phyloP scores from a whole-genome alignment of 1,140 invertebrate species.

The Bombus confusus region DNA sequence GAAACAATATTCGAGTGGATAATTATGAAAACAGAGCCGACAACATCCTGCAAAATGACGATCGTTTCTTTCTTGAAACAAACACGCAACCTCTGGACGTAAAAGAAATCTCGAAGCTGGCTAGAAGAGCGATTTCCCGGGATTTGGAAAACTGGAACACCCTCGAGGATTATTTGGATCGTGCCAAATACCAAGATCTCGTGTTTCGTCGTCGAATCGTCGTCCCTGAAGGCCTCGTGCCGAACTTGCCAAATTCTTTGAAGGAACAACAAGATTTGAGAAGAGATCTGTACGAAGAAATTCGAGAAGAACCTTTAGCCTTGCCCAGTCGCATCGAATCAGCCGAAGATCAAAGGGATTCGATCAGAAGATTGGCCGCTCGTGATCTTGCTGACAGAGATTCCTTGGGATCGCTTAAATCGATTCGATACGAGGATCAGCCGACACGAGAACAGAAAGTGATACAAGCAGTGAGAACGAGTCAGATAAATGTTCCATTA shows the following conservation, averaged over 20 bases:
- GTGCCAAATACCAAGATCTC: constrained; percentile 25
- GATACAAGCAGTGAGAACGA: not conserved
- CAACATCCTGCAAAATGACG: not conserved
- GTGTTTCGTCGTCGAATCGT: constrained; percentile 9
- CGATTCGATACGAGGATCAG: constrained; percentile 15
- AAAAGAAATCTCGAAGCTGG: constrained; percentile 50
- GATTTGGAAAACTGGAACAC: constrained; percentile 60
- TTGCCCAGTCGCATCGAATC: not conserved
- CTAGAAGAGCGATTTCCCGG: constrained; percentile 51
- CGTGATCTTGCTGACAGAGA: not conserved
- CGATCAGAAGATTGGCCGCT: not conserved
- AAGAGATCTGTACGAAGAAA: constrained; percentile 17
- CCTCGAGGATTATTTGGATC: constrained; percentile 49
- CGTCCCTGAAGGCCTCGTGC: not conserved
- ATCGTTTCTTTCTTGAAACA: not conserved
- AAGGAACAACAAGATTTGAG: not conserved
- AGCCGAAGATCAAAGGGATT: not conserved
- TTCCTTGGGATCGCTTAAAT: not conserved
- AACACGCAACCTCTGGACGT: not conserved
- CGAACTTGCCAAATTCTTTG: not conserved
- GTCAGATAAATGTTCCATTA: not conserved
- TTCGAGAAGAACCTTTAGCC: not conserved
- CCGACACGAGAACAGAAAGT: not conserved
- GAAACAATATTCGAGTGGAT: not conserved
- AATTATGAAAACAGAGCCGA: not conserved